Percentiles rank a stretch among this genome's conserved stretches.
Conservation (phyloP, 1,140 invertebrate genomes). For the Schmidtea mediterranea region DNA sequence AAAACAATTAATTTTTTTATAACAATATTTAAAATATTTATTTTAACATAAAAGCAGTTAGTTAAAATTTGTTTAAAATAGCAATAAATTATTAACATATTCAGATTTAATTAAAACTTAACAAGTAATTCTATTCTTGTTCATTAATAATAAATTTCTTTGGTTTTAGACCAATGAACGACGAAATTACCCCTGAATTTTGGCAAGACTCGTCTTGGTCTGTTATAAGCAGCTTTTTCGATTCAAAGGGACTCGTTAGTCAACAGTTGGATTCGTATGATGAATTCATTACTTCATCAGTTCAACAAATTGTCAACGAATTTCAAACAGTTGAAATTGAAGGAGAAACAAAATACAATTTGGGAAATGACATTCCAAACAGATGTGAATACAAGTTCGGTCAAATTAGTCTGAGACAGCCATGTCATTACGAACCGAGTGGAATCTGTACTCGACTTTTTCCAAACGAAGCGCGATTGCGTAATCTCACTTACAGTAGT, state of each 20-base stretch:
- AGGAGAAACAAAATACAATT: slow-evolving; percentile 77
- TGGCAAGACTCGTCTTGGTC: slow-evolving; percentile 99
- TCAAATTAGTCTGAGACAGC: slow-evolving; percentile 90
- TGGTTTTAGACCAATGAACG: no score
- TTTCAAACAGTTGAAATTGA: slow-evolving; percentile 84
- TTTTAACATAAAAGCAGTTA: no score
- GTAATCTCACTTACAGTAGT: slow-evolving; percentile 48
- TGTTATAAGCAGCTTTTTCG: slow-evolving; percentile 93
- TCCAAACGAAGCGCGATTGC: slow-evolving; percentile 71
- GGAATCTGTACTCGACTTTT: slow-evolving; percentile 91
- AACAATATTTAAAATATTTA: no score
- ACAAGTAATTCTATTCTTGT: no score
- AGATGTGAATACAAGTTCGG: no score
- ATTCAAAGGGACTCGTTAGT: slow-evolving; percentile 85
- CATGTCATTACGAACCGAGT: slow-evolving; percentile 98
- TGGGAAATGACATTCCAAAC: slow-evolving; percentile 32
- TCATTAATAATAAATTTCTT: no score
- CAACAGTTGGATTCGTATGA: slow-evolving; percentile 95
- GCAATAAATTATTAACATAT: no score
- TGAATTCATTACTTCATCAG: slow-evolving; percentile 98
- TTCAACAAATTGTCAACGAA: slow-evolving; percentile 91
- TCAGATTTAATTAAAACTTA: no score
- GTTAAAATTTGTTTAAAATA: no score
- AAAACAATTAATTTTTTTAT: no score
- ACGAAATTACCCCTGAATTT: slow-evolving; percentile 65